Evolutionary conservation across 2,797 vertebrate genomes (phyloP).

Genomic region (Mormyrops boulengeri): DNA sequence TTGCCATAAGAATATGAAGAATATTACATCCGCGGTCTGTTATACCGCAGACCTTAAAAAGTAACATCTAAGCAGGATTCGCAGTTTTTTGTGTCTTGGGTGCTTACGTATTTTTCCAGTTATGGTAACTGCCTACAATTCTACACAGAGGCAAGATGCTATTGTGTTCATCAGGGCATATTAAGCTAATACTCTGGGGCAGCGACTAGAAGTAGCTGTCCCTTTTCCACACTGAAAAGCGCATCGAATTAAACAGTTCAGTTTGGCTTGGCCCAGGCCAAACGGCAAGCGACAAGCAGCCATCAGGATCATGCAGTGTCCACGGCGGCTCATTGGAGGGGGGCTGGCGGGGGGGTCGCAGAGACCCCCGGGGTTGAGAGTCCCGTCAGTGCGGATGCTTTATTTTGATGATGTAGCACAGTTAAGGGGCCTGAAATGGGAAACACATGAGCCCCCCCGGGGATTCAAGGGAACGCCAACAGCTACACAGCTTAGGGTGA

Average conservation of each 20-base stretch:
- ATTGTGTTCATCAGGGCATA: neutral
- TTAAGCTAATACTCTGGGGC: neutral
- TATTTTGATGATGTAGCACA: slow-evolving; percentile 60
- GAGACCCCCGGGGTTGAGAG: neutral
- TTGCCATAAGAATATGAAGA: neutral
- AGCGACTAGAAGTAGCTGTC: neutral
- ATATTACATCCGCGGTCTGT: neutral
- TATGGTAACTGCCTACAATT: neutral
- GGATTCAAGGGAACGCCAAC: slow-evolving; percentile 60
- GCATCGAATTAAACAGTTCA: neutral
- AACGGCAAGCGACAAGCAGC: neutral
- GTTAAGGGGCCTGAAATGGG: slow-evolving; percentile 49
- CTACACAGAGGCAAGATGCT: neutral
- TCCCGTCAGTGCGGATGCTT: slow-evolving; percentile 52
- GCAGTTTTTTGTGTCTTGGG: neutral
- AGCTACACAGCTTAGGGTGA: slow-evolving; percentile 56
- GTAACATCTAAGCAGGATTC: neutral
- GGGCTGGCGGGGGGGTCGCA: neutral
- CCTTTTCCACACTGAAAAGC: neutral
- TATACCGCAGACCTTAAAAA: neutral
- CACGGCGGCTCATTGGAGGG: neutral
- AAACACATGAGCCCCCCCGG: slow-evolving; percentile 67
- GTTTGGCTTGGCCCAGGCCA: neutral
- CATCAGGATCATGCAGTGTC: neutral
- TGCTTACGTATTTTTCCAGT: neutral